Evolutionary conservation across 2,113 vertebrate genomes (phyloP), one percentile per base, ranked within the genome.

Genomic region (Melanocharis versteri): DNA sequence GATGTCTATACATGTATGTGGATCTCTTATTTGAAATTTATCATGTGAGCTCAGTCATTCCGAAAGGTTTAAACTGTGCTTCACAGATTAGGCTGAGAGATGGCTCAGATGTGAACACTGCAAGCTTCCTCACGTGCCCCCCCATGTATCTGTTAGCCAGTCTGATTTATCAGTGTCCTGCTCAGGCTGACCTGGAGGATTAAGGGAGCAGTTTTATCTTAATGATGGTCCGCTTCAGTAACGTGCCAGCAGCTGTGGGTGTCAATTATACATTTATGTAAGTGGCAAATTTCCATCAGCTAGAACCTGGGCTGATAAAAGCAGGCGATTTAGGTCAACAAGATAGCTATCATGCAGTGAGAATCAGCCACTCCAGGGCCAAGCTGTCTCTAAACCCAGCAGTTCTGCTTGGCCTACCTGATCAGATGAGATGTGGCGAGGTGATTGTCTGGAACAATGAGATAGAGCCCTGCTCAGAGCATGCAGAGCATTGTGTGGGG

Each of bases 261-360:
- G 76, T 92, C 94, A 84, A 12, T 93, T 93, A 62, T 58, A 66
- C 60, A 31, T 87, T 89, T 93, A 70, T 80, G 84, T 85, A 94
- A 70, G 83, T 65, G 60, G 60, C 57, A 44, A 90, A 87, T 62
- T 81, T 86, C 83, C 91, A 39, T 82, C 79, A 65, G 65, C 68
- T 61, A 33, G 88, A 92, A 78, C 64, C 86, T 82, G 92, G 48
- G 2, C 56, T 94, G 90, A 94, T 93, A 94, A 88, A 86, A 94
- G 15, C 83, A 35, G 69, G 22, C 26, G 24, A 69, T 77, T 82
- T 78, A 96, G 68, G 85, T 83, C 82, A 68, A 30, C 62, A 56
- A 91, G 86, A 80, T 93, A 70, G 39, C 31, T 90, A 84, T 89
- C 70, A 19, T 2, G 1, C 26, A 26, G 70, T 65, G 80, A 93